Conservation (phyloP, 2,797 vertebrate genomes). For the Poecilia picta region DNA sequence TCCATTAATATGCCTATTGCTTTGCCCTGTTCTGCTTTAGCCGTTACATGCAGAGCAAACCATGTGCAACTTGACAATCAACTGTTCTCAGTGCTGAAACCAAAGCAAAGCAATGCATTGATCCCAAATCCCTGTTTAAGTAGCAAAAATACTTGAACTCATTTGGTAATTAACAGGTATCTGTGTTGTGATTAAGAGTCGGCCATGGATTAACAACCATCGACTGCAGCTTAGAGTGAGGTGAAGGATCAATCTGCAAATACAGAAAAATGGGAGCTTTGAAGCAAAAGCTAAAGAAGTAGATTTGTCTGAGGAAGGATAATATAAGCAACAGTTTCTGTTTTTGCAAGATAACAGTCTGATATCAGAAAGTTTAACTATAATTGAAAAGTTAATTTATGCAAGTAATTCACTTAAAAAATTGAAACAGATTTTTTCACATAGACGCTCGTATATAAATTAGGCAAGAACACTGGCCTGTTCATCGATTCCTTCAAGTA, state of each 20-base stretch:
- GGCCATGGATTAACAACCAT: constrained; percentile 79
- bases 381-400: neutral
- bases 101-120: constrained; percentile 65
- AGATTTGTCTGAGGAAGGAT: constrained; percentile 26
- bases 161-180: constrained; percentile 86
- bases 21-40: constrained; percentile 70
- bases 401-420: neutral
- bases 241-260: constrained; percentile 74
- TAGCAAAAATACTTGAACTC: constrained; percentile 82
- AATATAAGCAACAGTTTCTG: constrained; percentile 6
- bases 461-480: too few species aligned
- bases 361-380: neutral
- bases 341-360: neutral
- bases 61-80: constrained; percentile 76
- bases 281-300: constrained; percentile 29
- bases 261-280: constrained; percentile 54
- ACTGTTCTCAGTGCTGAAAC: constrained; percentile 59
- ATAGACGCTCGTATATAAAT: too few species aligned
- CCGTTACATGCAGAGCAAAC: constrained; percentile 47
- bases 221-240: constrained; percentile 80
- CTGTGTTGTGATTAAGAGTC: constrained; percentile 84
- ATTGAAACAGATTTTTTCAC: neutral
- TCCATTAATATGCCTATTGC: constrained; percentile 77
- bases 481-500: neutral
- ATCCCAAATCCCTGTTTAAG: constrained; percentile 82